phyloP scores from a whole-genome alignment of 2,113 vertebrate species.

The Phrynosoma platyrhinos region DNA sequence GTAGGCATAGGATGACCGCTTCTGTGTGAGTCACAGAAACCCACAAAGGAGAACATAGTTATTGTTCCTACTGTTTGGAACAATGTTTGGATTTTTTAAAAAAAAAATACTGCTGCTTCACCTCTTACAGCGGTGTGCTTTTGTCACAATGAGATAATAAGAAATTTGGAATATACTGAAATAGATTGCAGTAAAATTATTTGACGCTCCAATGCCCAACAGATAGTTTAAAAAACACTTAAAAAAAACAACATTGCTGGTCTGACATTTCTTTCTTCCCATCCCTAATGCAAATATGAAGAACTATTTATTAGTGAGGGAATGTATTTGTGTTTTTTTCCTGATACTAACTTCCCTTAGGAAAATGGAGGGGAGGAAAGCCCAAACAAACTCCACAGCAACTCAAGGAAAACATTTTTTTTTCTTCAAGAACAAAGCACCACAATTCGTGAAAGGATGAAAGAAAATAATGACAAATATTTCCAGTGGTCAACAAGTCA shows the following conservation, averaged over 20 bases:
- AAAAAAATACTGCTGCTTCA: too few relatives aligned
- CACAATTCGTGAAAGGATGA: background rate
- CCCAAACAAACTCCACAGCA: too few relatives aligned
- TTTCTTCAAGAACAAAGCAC: slow-evolving; percentile 22
- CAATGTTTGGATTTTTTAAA: too few relatives aligned
- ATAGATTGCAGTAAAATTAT: background rate
- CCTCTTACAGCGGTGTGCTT: background rate
- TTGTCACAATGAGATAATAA: slow-evolving; percentile 17
- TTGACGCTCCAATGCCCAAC: background rate
- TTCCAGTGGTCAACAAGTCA: background rate
- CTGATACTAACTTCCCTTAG: too few relatives aligned
- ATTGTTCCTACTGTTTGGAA: too few relatives aligned
- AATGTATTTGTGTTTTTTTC: too few relatives aligned
- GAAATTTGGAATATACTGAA: slow-evolving; percentile 20
- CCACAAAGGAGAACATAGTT: too few relatives aligned
- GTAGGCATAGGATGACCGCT: too few relatives aligned
- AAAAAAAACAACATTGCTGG: background rate
- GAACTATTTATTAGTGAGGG: background rate
- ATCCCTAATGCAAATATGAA: background rate
- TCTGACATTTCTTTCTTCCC: background rate
- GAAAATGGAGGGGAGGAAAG: too few relatives aligned
- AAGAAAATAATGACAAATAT: background rate
- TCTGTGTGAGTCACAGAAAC: too few relatives aligned
- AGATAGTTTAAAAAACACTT: slow-evolving; percentile 3
- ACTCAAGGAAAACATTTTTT: background rate